A percentile compares a stretch with the other conserved stretches of the same genome.
phyloP scores from a whole-genome alignment of 2,113 vertebrate genomes.

The Gadus chalcogrammus region DNA sequence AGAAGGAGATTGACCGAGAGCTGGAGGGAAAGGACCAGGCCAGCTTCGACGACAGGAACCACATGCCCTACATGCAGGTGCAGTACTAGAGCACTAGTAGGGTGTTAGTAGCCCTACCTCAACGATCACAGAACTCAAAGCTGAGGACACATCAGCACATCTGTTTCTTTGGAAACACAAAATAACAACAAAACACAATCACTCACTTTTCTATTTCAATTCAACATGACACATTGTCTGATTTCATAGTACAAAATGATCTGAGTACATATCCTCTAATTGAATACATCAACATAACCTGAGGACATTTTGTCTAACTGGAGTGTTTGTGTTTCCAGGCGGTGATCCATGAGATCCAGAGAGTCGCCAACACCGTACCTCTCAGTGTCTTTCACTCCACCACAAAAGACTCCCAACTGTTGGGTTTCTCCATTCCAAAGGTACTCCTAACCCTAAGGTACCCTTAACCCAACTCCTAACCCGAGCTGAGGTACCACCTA shows the following conservation, averaged over 20 bases:
- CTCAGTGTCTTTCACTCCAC: conserved; percentile 59
- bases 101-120: too few relatives aligned
- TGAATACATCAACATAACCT: background rate
- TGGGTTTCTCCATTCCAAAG: conserved; percentile 66
- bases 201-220: background rate
- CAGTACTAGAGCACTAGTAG: background rate
- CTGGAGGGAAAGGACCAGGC: conserved; percentile 26
- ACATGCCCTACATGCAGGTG: conserved; percentile 45
- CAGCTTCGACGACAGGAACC: conserved; percentile 35
- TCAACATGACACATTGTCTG: background rate
- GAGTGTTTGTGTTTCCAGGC: conserved; percentile 42
- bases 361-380: conserved; percentile 55
- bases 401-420: conserved; percentile 56
- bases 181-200: background rate
- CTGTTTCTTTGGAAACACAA: background rate
- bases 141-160: background rate
- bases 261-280: background rate
- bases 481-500: too few relatives aligned
- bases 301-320: background rate
- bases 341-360: conserved; percentile 68
- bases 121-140: too few relatives aligned
- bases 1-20: conserved; percentile 37
- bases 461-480: too few relatives aligned
- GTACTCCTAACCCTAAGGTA: conserved; percentile 23
- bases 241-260: background rate